Percentiles rank a stretch among this genome's conserved stretches.
Conservation (phyloP, 2,797 vertebrate species). For the Schizopygopsis pylzovi region DNA sequence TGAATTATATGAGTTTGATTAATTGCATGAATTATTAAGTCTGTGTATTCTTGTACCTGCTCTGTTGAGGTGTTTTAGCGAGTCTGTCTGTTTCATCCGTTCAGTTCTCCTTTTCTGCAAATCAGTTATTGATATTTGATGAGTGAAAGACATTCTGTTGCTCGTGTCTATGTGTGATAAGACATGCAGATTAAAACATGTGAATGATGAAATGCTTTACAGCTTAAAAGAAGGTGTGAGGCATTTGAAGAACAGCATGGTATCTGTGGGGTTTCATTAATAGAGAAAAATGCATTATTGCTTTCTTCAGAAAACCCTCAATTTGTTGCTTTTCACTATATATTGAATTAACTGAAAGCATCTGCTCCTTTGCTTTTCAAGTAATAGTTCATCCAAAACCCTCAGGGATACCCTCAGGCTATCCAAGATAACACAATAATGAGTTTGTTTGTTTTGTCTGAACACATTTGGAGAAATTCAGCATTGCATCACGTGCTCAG, state of each 20-base stretch:
- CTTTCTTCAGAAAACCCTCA: not conserved
- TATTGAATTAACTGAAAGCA: not conserved
- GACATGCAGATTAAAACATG: not conserved
- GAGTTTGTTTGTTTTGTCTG: not conserved
- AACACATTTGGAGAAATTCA: not conserved
- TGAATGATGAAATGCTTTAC: not conserved
- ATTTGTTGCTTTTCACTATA: not conserved
- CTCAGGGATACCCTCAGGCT: not conserved
- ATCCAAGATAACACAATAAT: not conserved
- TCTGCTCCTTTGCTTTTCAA: not conserved
- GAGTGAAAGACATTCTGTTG: not conserved
- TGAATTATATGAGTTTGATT: not conserved
- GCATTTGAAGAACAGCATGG: too few species aligned
- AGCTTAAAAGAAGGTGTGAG: too few species aligned
- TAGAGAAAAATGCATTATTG: not conserved
- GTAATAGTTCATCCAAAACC: not conserved
- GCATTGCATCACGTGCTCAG: not conserved
- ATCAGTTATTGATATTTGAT: constrained; percentile 2
- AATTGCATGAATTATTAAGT: not conserved
- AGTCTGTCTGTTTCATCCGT: not conserved
- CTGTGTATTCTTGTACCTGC: not conserved
- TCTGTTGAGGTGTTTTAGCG: not conserved
- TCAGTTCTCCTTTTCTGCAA: not conserved
- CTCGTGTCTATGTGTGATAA: not conserved
- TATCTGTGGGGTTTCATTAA: constrained; percentile 10